These are phyloP conservation scores for Rhinolophus sinicus DNA, from an alignment of 2,113 vertebrate species.

Conservation along the genomic window DNA sequence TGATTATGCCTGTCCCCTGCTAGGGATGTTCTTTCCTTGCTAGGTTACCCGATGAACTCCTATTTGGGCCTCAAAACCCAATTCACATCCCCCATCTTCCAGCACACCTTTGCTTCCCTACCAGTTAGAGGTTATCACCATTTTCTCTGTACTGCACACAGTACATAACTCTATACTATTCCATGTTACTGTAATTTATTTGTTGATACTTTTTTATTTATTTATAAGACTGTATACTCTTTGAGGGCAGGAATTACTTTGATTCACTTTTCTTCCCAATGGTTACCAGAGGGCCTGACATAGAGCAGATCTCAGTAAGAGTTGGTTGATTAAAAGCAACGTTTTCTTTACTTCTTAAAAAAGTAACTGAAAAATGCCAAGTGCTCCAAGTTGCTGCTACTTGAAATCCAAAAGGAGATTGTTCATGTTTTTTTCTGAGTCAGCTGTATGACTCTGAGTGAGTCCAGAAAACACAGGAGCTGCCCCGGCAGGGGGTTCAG, in stretches of 20 bases:
- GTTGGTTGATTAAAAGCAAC: not conserved
- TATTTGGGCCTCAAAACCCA: not conserved
- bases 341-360: conserved; percentile 37
- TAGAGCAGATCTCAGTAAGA: not conserved
- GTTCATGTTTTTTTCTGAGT: not conserved
- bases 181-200: too few species aligned
- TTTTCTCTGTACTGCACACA: not conserved
- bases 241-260: not conserved
- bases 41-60: not conserved
- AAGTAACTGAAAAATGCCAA: not conserved
- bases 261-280: not conserved
- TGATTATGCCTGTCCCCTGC: not conserved
- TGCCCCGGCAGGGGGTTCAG: not conserved
- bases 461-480: conserved; percentile 15
- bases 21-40: not conserved
- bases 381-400: not conserved
- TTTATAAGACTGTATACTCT: not conserved
- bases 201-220: not conserved
- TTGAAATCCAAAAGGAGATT: conserved; percentile 14
- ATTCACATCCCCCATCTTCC: not conserved
- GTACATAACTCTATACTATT: not conserved
- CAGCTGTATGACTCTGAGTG: not conserved
- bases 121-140: not conserved
- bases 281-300: not conserved
- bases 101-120: not conserved